Evolutionary conservation across 35 echinoderm and acorn worm genomes (phyloP).

Genomic region (Heliocidaris erythrogramma): DNA sequence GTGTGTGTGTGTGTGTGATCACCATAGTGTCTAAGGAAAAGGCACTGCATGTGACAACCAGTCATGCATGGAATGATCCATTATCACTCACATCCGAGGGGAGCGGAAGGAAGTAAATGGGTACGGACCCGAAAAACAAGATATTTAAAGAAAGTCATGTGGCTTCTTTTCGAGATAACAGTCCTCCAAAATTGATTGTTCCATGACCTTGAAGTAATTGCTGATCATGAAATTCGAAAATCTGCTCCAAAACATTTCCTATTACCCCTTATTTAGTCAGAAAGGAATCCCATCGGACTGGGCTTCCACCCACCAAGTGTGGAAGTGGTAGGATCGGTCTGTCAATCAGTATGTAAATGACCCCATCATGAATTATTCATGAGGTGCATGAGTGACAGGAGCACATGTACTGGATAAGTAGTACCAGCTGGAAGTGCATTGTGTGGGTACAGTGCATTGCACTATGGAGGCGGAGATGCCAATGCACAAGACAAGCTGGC

Average conservation of each 20-base stretch:
- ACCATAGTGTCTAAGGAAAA: neutral
- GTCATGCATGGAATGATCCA: slow-evolving; percentile 42
- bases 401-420: neutral
- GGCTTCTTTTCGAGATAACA: neutral
- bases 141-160: neutral
- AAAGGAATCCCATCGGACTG: neutral
- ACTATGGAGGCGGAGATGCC: neutral
- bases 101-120: slow-evolving; percentile 7
- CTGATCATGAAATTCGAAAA: neutral
- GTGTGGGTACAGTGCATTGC: neutral
- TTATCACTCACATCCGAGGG: slow-evolving; percentile 50
- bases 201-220: neutral
- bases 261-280: neutral
- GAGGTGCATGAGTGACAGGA: neutral
- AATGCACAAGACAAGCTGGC: neutral
- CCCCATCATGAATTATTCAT: neutral
- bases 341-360: slow-evolving; percentile 34
- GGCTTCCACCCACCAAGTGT: neutral
- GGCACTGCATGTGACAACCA: neutral
- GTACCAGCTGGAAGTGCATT: neutral
- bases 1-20: slow-evolving; percentile 20
- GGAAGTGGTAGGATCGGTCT: slow-evolving; percentile 21
- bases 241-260: neutral
- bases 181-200: neutral
- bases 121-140: neutral